Evolutionary conservation across 2,113 vertebrate genomes (phyloP).

Genomic region (Syrmaticus mikado): DNA sequence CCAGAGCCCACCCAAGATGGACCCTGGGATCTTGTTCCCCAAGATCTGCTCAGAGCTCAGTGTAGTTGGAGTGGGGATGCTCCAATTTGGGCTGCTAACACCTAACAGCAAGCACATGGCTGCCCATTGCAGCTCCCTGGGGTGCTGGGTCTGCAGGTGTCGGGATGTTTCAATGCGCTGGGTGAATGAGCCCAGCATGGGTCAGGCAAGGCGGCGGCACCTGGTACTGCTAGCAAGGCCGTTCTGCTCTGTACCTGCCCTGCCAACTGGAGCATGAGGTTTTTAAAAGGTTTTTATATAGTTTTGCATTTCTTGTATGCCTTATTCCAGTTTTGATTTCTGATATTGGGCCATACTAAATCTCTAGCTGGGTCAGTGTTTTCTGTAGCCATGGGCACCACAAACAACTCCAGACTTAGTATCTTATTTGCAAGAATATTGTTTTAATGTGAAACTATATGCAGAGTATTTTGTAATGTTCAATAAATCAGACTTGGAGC

Average conservation of each 20-base stretch:
- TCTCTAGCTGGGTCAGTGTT: slow-evolving; percentile 55
- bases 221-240: neutral
- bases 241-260: neutral
- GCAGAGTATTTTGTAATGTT: slow-evolving; percentile 69
- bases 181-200: neutral
- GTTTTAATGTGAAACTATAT: slow-evolving; percentile 64
- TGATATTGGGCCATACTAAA: slow-evolving; percentile 29
- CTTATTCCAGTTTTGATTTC: slow-evolving; percentile 53
- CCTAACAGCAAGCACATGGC: neutral
- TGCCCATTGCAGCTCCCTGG: neutral
- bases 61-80: neutral
- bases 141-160: neutral
- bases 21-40: neutral
- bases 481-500: slow-evolving; percentile 52
- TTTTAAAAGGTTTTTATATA: slow-evolving; percentile 70
- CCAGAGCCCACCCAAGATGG: neutral
- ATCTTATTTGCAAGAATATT: slow-evolving; percentile 57
- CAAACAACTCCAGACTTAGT: slow-evolving; percentile 38
- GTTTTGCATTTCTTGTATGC: slow-evolving; percentile 65
- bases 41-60: neutral
- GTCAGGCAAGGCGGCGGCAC: neutral
- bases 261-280: slow-evolving; percentile 13
- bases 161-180: neutral
- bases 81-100: neutral
- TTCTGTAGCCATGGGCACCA: slow-evolving; percentile 49